Evolutionary conservation across 2,797 vertebrate genomes (phyloP), one percentile per base, ranked within the genome.

Genomic region (Sebastes trivittatus): DNA sequence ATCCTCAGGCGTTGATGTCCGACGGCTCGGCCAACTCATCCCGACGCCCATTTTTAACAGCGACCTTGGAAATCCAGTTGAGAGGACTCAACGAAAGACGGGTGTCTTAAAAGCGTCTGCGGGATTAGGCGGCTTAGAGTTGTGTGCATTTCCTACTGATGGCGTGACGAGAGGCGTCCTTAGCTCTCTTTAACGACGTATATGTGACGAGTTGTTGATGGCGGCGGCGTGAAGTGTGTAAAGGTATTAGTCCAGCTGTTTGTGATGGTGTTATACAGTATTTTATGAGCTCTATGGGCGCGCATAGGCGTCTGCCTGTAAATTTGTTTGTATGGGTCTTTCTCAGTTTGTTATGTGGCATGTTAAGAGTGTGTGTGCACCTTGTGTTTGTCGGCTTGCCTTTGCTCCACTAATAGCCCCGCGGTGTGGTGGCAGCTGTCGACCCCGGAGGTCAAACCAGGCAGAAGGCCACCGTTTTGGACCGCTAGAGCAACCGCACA

Each of bases 341-440:
- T 70, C 13, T 29, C 23, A 46, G 22, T 46, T 79, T 81, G 75
- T 82, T 60, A 49, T 66, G 61, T 32, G 54, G 56, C 22, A 18
- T 76, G 30, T 22, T 55, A 20, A 38, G 64, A 36, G 64, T 72
- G 55, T 46, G 9, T 34, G 25, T 69, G 72, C 85, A 74, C 73
- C 74, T 94, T 80, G 68, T 90, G 78, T 78, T 70, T 93, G 92
- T 92, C 73, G 25, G 87, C 80, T 64, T 76, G 75, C 69, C 80
- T 90, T 88, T 89, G 84, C 89, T 87, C 89, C 82, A 92, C 84
- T 91, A 91, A 91, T 92, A 92, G 88, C 84, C 42, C 75, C n/a
- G 75, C 32, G 72, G 72, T 77, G 74, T 60, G 70, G 78, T 30
- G 69, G 90, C 94, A 95, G 92, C 93, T 95, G 94, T 81, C 72